Evolutionary conservation across 2,113 vertebrate genomes (phyloP).

Genomic region (Campylomormyrus numenius): DNA sequence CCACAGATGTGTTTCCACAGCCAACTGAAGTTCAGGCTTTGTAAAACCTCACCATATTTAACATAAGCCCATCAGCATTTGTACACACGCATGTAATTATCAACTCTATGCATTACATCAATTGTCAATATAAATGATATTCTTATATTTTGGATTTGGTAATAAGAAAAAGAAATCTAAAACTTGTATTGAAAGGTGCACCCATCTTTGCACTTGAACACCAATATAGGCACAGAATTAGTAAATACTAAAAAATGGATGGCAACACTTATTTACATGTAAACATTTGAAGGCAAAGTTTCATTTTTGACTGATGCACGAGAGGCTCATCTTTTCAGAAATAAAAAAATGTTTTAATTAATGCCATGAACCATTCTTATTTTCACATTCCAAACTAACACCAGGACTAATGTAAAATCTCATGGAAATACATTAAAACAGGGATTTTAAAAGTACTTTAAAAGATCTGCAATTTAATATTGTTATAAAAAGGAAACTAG

Average conservation of each 20-base stretch:
- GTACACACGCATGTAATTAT: neutral
- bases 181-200: neutral
- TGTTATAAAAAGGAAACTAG: neutral
- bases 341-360: neutral
- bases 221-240: neutral
- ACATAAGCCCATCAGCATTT: neutral
- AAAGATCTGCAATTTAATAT: neutral
- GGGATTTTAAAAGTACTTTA: neutral
- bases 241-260: neutral
- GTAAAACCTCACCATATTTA: neutral
- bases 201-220: neutral
- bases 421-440: neutral
- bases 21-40: constrained; percentile 35
- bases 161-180: neutral
- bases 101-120: neutral
- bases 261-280: neutral
- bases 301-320: neutral
- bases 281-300: neutral
- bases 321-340: neutral
- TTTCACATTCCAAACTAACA: neutral
- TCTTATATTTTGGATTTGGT: neutral
- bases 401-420: neutral
- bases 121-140: neutral
- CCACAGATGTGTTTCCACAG: constrained; percentile 57
- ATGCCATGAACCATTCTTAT: neutral